These are phyloP conservation scores for Araneus ventricosus DNA, from an alignment of 1,140 invertebrate species.

Conservation along the genomic window DNA sequence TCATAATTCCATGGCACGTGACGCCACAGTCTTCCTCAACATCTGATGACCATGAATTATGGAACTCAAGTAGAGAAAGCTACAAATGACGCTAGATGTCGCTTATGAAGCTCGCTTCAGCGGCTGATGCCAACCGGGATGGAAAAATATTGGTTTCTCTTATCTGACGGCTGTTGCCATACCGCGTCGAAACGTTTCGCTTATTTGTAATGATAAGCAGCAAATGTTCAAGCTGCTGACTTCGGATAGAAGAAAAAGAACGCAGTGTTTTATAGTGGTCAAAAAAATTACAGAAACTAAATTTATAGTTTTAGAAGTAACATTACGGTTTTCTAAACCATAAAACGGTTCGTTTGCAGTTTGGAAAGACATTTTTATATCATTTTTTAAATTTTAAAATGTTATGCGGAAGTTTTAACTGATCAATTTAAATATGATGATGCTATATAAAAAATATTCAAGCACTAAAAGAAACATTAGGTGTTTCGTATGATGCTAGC, in stretches of 20 bases:
- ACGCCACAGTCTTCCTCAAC: not conserved
- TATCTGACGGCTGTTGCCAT: constrained; percentile 49
- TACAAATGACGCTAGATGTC: constrained; percentile 16
- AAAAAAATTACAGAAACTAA: not conserved
- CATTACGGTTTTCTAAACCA: not conserved
- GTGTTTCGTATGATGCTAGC: too few relatives aligned
- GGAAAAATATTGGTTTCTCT: constrained; percentile 52
- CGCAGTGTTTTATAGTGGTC: not conserved
- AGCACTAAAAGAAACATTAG: too few relatives aligned
- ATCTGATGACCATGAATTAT: constrained; percentile 63
- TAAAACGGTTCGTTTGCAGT: not conserved
- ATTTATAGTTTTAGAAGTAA: not conserved
- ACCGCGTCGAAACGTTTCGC: not conserved
- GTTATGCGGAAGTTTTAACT: too few relatives aligned
- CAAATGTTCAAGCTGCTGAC: not conserved
- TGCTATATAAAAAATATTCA: too few relatives aligned
- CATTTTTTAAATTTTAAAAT: not conserved
- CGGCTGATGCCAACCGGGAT: constrained; percentile 55
- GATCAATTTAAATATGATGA: too few relatives aligned
- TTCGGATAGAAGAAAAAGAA: not conserved
- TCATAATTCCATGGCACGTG: constrained; percentile 2
- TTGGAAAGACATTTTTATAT: not conserved
- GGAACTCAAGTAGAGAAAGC: not conserved
- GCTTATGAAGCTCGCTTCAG: constrained; percentile 15
- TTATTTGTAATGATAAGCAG: constrained; percentile 69